Evolutionary conservation across 2,888 invertebrate genomes (phyloP).

Genomic region (Monochamus alternatus): DNA sequence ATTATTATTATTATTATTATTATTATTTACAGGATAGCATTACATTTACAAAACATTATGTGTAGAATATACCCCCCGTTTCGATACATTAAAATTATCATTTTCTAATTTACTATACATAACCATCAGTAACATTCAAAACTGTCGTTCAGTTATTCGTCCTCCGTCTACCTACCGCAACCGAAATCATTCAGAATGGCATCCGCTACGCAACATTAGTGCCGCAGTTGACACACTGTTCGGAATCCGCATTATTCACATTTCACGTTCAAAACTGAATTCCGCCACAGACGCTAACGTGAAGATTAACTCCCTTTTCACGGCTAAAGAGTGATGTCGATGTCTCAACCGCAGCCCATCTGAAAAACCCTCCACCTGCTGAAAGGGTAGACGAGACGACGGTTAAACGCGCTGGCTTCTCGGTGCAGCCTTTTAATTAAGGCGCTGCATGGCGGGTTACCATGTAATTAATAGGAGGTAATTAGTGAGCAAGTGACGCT

Average conservation of each 20-base stretch:
- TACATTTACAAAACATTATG: too few species aligned
- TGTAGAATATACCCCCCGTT: too few species aligned
- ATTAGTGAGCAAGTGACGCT: slow-evolving; percentile 35
- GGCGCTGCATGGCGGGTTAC: slow-evolving; percentile 13
- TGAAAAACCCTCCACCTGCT: slow-evolving; percentile 11
- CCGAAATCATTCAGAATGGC: neutral
- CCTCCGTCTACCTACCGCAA: too few species aligned
- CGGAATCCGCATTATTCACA: slow-evolving; percentile 9
- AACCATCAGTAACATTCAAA: too few species aligned
- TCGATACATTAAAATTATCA: too few species aligned
- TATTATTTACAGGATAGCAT: too few species aligned
- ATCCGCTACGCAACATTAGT: neutral
- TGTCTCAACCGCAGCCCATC: neutral
- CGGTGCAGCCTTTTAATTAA: slow-evolving; percentile 17
- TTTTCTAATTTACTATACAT: too few species aligned
- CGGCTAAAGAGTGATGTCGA: neutral
- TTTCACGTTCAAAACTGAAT: slow-evolving; percentile 1
- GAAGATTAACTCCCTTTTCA: slow-evolving; percentile 14
- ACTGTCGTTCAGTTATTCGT: too few species aligned
- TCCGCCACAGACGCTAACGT: neutral
- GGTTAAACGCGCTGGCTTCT: slow-evolving; percentile 1
- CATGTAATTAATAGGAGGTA: slow-evolving; percentile 36
- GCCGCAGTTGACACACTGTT: neutral
- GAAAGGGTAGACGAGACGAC: neutral
- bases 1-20: too few species aligned